Base-by-base conservation (phyloP, 2,888 invertebrate genomes). In the Cistogaster globosa region DNA sequence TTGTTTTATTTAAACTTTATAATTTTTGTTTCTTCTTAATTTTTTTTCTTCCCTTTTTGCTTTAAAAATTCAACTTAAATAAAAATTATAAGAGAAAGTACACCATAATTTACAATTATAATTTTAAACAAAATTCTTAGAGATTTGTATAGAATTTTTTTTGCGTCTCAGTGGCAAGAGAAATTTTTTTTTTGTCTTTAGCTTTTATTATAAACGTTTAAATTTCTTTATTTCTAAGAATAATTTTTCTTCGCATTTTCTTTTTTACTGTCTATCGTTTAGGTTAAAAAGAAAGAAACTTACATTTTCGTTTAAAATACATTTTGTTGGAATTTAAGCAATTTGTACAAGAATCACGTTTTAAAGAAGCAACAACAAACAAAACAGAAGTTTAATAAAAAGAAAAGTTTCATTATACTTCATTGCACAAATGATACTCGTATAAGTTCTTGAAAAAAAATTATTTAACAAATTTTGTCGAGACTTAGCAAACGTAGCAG, bases 331-430 rank as follows among this genome's bases (percentile, higher is more conserved):
- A 69, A 69, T 22, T 57, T 71, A 60, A 78, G 77, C 62, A 72
- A 84, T 84, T 84, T 77, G 84, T 65, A 77, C n/a, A 48, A 18
- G 62, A 74, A 81, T 74, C 84, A 84, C 84, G 84, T 84, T 81
- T 74, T 58, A 58, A 51, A 2, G 71, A 58, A 80, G 58, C 57
- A 60, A 16, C 65, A 58, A 53, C 71, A 71, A 63, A 8, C 3
- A 14, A 18, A 16, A 36, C 7, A 16, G 14, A 62, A 57, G 55
- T 71, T 58, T 55, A 72, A 67, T 80, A 65, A 57, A 80, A 74
- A 48, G 55, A 72, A 71, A 77, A 81, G 11, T 81, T 84, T 68
- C 57, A 72, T 69, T 74, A 57, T 74, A 63, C 84, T 84, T 71
- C 72, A 76, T 79, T 65, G 76, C 80, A 76, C 69, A 84, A 81